These are phyloP conservation scores for Panurus biarmicus DNA, from an alignment of 2,113 vertebrate genomes.

Conservation along the genomic window DNA sequence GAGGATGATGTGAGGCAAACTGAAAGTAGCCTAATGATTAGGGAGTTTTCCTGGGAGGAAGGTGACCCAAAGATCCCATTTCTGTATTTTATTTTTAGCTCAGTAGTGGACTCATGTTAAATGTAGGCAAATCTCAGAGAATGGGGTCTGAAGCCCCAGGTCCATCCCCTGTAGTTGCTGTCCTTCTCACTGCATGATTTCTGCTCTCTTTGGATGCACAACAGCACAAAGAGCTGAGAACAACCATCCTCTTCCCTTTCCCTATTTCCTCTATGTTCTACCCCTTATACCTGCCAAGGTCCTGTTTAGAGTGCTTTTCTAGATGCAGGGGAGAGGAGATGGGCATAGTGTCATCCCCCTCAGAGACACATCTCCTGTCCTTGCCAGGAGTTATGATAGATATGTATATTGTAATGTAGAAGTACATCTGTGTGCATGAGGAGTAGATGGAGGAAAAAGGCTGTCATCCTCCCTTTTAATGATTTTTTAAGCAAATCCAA, in stretches of 20 bases:
- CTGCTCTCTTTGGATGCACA: not conserved
- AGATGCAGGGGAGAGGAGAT: not conserved
- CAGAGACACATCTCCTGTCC: not conserved
- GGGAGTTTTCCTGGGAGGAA: not conserved
- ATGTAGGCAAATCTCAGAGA: not conserved
- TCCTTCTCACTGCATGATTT: not conserved
- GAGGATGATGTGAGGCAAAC: not conserved
- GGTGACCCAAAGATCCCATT: not conserved
- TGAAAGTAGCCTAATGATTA: not conserved
- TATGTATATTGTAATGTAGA: not conserved
- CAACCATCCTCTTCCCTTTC: not conserved
- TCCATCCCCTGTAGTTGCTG: not conserved
- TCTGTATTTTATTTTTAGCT: not conserved
- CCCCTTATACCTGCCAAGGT: accelerated
- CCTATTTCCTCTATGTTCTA: not conserved
- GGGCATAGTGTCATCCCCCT: not conserved
- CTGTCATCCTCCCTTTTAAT: not conserved
- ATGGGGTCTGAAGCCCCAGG: not conserved
- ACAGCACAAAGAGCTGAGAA: not conserved
- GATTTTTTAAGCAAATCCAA: not conserved
- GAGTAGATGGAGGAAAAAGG: not conserved
- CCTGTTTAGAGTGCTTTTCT: not conserved
- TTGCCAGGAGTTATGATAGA: not conserved
- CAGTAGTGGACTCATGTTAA: not conserved
- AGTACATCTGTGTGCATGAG: not conserved